phyloP scores from a whole-genome alignment of 2,113 vertebrate genomes.

The Carassius carassius region DNA sequence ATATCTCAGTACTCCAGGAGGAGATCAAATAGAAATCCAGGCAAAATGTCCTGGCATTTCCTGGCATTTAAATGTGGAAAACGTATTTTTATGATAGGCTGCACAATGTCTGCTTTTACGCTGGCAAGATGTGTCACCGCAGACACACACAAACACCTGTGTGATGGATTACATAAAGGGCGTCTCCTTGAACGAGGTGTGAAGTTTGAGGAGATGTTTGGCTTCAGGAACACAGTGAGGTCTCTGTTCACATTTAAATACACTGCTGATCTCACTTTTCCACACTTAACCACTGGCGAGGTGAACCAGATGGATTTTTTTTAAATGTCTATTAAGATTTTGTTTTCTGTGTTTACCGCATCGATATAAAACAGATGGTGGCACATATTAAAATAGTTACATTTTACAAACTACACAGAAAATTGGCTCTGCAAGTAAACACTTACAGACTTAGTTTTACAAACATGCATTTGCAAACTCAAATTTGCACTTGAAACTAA shows the following conservation, averaged over 20 bases:
- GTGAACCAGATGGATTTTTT: neutral
- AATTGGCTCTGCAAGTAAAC: neutral
- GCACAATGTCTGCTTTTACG: slow-evolving; percentile 13
- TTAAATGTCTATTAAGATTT: neutral
- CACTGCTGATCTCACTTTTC: slow-evolving; percentile 30
- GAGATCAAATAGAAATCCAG: neutral
- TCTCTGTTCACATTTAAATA: slow-evolving; percentile 35
- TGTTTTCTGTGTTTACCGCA: neutral
- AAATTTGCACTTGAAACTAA: neutral
- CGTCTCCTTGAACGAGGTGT: neutral
- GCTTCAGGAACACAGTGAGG: slow-evolving; percentile 37
- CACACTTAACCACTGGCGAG: slow-evolving; percentile 28
- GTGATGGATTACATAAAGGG: slow-evolving; percentile 26
- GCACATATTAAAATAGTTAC: neutral
- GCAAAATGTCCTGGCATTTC: neutral
- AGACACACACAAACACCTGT: slow-evolving; percentile 15
- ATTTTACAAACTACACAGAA: neutral
- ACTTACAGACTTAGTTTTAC: neutral
- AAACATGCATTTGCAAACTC: neutral
- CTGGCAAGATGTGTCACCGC: neutral
- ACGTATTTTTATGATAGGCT: neutral
- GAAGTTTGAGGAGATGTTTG: slow-evolving; percentile 16
- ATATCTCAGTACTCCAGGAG: too few species aligned
- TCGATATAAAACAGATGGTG: neutral
- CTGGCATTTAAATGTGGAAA: neutral